Evolutionary conservation across 2,888 invertebrate genomes (phyloP).

Genomic region (Brenthis hecate): DNA sequence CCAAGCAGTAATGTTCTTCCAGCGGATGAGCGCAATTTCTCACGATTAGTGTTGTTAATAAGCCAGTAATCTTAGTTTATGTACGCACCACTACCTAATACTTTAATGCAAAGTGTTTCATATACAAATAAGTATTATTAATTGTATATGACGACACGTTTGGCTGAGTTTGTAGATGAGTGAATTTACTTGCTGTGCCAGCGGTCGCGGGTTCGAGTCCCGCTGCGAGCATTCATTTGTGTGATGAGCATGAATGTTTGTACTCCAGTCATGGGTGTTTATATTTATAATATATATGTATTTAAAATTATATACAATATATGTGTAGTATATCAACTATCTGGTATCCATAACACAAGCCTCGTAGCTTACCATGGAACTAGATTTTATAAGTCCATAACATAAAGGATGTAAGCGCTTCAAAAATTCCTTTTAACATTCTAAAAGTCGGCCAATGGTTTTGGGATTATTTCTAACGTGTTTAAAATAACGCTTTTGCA

Average conservation of each 20-base stretch:
- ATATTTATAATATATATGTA: no score
- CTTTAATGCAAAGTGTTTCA: conserved; percentile 6
- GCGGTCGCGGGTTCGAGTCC: no score
- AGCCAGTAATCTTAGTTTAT: conserved; percentile 48
- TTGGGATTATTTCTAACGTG: not conserved
- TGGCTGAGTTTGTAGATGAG: no score
- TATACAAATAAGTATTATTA: not conserved
- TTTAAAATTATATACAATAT: no score
- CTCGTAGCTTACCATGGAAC: no score
- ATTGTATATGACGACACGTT: not conserved
- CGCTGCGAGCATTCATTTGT: no score
- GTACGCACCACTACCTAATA: conserved; percentile 31
- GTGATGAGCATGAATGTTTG: no score
- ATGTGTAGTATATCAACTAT: no score
- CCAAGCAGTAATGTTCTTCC: conserved; percentile 25
- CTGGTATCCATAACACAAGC: no score
- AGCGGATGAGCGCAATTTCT: conserved; percentile 62
- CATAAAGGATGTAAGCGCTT: not conserved
- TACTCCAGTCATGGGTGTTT: no score
- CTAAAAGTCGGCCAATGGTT: not conserved
- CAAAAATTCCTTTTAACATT: not conserved
- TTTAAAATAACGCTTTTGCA: conserved; percentile 8
- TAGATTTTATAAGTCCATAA: no score
- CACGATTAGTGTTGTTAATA: conserved; percentile 57
- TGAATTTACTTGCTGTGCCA: no score